phyloP scores from a whole-genome alignment of 2,888 invertebrate genomes.

The Mechanitis mazaeus region DNA sequence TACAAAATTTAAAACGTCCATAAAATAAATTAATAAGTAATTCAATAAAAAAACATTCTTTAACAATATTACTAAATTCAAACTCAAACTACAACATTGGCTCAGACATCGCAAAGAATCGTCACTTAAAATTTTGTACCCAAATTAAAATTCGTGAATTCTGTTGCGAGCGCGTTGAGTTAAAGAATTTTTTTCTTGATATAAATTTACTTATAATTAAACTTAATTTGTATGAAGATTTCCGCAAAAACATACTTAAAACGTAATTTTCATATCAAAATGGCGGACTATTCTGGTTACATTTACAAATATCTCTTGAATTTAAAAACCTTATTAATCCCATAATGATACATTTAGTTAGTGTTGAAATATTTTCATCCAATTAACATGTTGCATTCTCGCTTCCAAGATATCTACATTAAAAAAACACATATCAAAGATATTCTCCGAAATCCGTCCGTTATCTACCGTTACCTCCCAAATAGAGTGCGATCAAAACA shows the following conservation, averaged over 20 bases:
- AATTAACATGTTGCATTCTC: conserved; percentile 75
- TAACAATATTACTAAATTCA: conserved; percentile 15
- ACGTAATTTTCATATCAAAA: conserved; percentile 29
- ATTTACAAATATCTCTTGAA: conserved; percentile 25
- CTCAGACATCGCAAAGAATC: conserved; percentile 49
- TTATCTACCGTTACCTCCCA: conserved; percentile 73
- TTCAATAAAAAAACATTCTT: not conserved
- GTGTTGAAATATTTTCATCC: conserved; percentile 65
- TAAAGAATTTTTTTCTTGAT: conserved; percentile 36
- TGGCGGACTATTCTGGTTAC: conserved; percentile 5
- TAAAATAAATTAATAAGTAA: not conserved
- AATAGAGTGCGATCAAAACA: conserved; percentile 66
- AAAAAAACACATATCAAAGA: conserved; percentile 46
- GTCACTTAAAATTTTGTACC: conserved; percentile 54
- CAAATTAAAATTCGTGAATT: conserved; percentile 71
- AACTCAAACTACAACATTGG: conserved; percentile 35
- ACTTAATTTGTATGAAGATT: conserved; percentile 50
- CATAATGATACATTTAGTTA: conserved; percentile 33
- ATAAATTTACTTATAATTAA: conserved; percentile 54
- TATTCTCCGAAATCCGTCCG: conserved; percentile 68
- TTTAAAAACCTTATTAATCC: conserved; percentile 45
- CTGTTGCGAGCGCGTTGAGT: conserved; percentile 42
- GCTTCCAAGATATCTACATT: conserved; percentile 66
- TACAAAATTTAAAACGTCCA: not conserved
- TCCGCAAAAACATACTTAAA: conserved; percentile 27